These are phyloP conservation scores for Xylota sylvarum DNA, from an alignment of 2,888 invertebrate species.

Conservation along the genomic window DNA sequence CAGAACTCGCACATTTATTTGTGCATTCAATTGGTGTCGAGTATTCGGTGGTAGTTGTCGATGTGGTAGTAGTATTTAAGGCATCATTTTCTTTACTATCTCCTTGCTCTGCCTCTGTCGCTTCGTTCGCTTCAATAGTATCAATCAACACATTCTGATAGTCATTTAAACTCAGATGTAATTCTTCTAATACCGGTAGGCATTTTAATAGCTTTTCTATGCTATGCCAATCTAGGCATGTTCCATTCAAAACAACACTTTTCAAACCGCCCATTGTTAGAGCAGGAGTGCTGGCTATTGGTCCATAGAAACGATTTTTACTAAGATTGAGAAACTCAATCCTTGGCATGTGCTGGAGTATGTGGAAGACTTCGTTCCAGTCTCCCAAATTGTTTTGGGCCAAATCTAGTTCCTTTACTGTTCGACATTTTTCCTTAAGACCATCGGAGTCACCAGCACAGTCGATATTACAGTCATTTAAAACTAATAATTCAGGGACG, in stretches of 20 bases:
- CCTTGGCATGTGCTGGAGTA: slow-evolving; percentile 94
- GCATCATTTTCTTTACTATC: slow-evolving; percentile 67
- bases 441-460: slow-evolving; percentile 93
- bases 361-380: slow-evolving; percentile 96
- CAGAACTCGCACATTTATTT: slow-evolving; percentile 14
- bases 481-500: slow-evolving; percentile 93
- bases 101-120: slow-evolving; percentile 64
- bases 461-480: slow-evolving; percentile 96
- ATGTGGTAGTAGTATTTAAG: slow-evolving; percentile 39
- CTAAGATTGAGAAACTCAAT: slow-evolving; percentile 96
- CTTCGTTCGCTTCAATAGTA: slow-evolving; percentile 81
- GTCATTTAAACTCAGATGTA: slow-evolving; percentile 96
- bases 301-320: slow-evolving; percentile 92
- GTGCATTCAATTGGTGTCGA: slow-evolving; percentile 1
- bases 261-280: slow-evolving; percentile 87
- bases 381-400: slow-evolving; percentile 95
- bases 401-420: slow-evolving; percentile 97
- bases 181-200: slow-evolving; percentile 93
- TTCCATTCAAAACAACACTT: slow-evolving; percentile 94
- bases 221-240: slow-evolving; percentile 93
- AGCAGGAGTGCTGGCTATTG: slow-evolving; percentile 86
- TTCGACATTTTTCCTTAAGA: slow-evolving; percentile 92
- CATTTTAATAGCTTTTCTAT: slow-evolving; percentile 91
- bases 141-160: slow-evolving; percentile 91
- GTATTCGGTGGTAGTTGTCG: slow-evolving; percentile 26